phyloP scores from a whole-genome alignment of 2,797 vertebrate genomes.

The Gastrophryne carolinensis region DNA sequence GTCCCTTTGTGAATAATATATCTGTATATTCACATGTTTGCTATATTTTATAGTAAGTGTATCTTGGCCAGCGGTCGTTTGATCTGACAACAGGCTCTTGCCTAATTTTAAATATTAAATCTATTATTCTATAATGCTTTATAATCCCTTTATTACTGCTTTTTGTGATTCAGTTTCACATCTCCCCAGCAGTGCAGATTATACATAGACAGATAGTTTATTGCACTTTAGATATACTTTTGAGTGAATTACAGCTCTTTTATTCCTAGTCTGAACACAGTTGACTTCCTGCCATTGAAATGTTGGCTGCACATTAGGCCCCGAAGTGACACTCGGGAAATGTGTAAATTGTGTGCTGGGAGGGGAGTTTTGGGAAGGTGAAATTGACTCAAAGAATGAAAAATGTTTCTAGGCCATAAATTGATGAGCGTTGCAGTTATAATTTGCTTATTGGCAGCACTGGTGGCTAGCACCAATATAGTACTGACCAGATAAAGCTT shows the following conservation, averaged over 20 bases:
- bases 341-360: conserved; percentile 9
- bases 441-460: not conserved
- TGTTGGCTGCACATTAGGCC: conserved; percentile 26
- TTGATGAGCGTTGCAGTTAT: not conserved
- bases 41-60: no score
- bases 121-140: conserved; percentile 47
- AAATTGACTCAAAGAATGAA: conserved; percentile 11
- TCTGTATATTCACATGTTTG: no score
- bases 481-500: not conserved
- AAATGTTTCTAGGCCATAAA: conserved; percentile 3
- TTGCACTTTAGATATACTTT: conserved; percentile 23
- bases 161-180: conserved; percentile 49
- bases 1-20: no score
- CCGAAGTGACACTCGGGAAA: conserved; percentile 21
- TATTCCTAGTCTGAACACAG: not conserved
- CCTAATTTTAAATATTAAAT: not conserved
- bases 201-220: conserved; percentile 17
- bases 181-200: conserved; percentile 7
- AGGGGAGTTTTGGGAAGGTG: conserved; percentile 34
- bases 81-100: not conserved
- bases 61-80: no score
- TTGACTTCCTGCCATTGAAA: conserved; percentile 43
- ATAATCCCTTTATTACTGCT: conserved; percentile 50
- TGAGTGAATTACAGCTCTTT: conserved; percentile 12
- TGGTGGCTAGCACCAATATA: not conserved